These are phyloP conservation scores for Leptarthrus brevirostris DNA, from an alignment of 2,888 invertebrate species.

Conservation along the genomic window DNA sequence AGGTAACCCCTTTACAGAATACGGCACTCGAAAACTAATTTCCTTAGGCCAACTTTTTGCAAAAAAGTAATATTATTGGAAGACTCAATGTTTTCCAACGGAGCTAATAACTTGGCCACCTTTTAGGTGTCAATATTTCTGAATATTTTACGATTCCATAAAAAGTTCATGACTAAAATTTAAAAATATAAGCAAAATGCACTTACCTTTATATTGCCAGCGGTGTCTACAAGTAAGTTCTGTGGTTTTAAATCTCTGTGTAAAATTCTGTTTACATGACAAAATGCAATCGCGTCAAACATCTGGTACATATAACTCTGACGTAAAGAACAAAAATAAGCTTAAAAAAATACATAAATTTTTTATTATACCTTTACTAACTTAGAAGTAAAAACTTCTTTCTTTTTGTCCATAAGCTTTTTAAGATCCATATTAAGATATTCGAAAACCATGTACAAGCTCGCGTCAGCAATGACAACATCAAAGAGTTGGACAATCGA, in stretches of 20 bases:
- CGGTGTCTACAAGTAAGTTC: slow-evolving; percentile 89
- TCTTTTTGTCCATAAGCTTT: slow-evolving; percentile 81
- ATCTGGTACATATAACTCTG: slow-evolving; percentile 89
- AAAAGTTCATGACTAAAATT: no score
- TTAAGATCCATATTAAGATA: slow-evolving; percentile 94
- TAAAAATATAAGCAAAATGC: no score
- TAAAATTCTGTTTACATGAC: slow-evolving; percentile 88
- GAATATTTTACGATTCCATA: no score
- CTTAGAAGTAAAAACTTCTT: slow-evolving; percentile 72
- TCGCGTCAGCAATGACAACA: slow-evolving; percentile 86
- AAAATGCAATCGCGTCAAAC: slow-evolving; percentile 86
- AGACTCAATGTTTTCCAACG: no score
- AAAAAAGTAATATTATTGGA: no score
- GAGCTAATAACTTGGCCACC: no score
- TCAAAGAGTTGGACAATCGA: slow-evolving; percentile 91
- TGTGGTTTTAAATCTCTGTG: slow-evolving; percentile 97
- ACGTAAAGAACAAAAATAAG: slow-evolving; percentile 48
- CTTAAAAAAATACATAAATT: slow-evolving; percentile 34
- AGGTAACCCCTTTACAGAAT: no score
- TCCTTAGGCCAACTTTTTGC: no score
- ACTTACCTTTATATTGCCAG: slow-evolving; percentile 86
- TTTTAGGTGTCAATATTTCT: no score
- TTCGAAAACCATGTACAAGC: slow-evolving; percentile 94
- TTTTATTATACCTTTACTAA: slow-evolving; percentile 73
- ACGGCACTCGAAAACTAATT: no score